Evolutionary conservation across 2,888 invertebrate species (phyloP).

Genomic region (Dasysyrphus albostriatus): DNA sequence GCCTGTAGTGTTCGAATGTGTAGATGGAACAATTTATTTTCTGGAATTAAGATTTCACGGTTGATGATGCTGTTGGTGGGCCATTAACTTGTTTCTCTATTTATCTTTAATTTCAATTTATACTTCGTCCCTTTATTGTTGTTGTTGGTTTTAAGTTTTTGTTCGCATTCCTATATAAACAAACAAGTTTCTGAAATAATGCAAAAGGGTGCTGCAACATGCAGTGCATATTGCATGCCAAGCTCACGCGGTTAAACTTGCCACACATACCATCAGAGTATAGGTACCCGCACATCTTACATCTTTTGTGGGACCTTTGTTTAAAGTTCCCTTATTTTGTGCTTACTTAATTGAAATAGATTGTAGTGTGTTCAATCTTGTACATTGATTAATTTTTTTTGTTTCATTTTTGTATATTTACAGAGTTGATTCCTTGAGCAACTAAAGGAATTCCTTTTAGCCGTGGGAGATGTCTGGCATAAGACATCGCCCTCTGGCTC

Average conservation of each 20-base stretch:
- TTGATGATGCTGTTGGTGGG: slow-evolving; percentile 37
- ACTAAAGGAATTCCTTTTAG: slow-evolving; percentile 71
- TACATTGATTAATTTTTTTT: slow-evolving; percentile 45
- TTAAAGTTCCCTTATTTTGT: slow-evolving; percentile 40
- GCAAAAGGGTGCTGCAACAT: slow-evolving; percentile 11
- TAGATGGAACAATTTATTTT: slow-evolving; percentile 58
- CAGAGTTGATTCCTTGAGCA: slow-evolving; percentile 54
- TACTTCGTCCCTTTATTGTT: slow-evolving; percentile 21
- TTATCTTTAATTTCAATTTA: slow-evolving; percentile 52
- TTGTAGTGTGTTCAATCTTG: slow-evolving; percentile 41
- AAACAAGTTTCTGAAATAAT: slow-evolving; percentile 22
- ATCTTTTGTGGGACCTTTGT: slow-evolving; percentile 43
- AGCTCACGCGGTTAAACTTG: neutral
- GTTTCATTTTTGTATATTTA: slow-evolving; percentile 38
- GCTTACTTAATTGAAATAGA: slow-evolving; percentile 58
- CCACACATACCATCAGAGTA: neutral
- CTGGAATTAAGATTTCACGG: slow-evolving; percentile 61
- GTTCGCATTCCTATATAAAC: neutral
- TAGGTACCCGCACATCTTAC: neutral
- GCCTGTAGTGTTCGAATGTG: slow-evolving; percentile 5
- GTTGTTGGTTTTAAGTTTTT: slow-evolving; percentile 4
- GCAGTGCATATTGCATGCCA: neutral
- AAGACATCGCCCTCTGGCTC: slow-evolving; percentile 86
- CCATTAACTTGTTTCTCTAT: slow-evolving; percentile 63
- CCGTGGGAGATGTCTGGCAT: slow-evolving; percentile 86